phyloP scores from a whole-genome alignment of 2,888 invertebrate genomes.

The Mesopsocus fuscifrons region DNA sequence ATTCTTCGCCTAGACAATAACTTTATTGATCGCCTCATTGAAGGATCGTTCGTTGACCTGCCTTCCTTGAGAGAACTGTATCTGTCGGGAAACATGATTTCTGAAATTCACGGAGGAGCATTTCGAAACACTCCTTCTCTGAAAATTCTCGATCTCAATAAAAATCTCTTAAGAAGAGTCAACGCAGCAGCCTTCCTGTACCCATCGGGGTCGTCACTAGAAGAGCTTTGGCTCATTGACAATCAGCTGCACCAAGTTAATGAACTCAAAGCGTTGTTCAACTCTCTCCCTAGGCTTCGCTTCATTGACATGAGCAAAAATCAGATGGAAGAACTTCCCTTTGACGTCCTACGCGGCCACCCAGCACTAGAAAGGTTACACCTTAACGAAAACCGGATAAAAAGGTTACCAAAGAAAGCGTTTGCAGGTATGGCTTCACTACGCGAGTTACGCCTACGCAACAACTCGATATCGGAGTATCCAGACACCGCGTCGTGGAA shows the following conservation, averaged over 20 bases:
- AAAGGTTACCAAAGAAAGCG: constrained; percentile 55
- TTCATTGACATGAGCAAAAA: constrained; percentile 66
- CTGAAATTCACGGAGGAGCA: constrained; percentile 57
- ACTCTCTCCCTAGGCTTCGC: constrained; percentile 54
- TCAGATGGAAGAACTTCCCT: constrained; percentile 52
- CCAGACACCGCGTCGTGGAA: constrained; percentile 66
- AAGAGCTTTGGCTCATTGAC: constrained; percentile 55
- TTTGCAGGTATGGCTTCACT: constrained; percentile 69
- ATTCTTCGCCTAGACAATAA: constrained; percentile 52
- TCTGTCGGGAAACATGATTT: constrained; percentile 51
- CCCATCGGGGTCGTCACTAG: constrained; percentile 39
- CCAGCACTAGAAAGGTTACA: constrained; percentile 61
- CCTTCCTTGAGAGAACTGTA: constrained; percentile 45
- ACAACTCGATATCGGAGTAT: constrained; percentile 60
- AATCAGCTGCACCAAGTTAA: constrained; percentile 58
- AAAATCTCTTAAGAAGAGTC: constrained; percentile 53
- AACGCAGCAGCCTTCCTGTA: constrained; percentile 68
- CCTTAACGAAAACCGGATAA: constrained; percentile 58
- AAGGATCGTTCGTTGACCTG: constrained; percentile 63
- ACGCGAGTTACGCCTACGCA: constrained; percentile 58
- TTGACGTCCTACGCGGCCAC: constrained; percentile 60
- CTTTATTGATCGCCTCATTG: constrained; percentile 44
- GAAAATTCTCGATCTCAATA: constrained; percentile 52
- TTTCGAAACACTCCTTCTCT: constrained; percentile 60
- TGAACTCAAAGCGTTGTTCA: constrained; percentile 52